Conservation (phyloP, 2,888 invertebrate species). For the Chirona hameri region DNA sequence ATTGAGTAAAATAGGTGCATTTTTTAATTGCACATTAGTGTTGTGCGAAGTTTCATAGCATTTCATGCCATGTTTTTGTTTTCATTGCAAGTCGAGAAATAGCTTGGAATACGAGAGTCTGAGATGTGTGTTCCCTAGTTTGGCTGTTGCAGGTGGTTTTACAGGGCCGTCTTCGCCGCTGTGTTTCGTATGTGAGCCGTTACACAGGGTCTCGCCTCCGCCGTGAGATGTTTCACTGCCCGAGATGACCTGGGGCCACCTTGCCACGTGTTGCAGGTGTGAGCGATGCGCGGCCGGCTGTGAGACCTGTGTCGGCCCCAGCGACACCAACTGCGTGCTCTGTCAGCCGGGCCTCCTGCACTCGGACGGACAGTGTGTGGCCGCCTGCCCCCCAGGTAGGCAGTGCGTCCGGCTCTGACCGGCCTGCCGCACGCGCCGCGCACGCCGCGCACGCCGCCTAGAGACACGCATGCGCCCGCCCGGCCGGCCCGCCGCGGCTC, state of each 20-base stretch:
- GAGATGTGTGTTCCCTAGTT: too few relatives aligned
- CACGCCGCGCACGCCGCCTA: background rate
- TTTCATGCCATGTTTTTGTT: too few relatives aligned
- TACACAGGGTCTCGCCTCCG: too few relatives aligned
- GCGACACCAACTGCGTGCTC: slow-evolving; percentile 38
- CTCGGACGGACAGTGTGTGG: slow-evolving; percentile 66
- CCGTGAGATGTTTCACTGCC: too few relatives aligned
- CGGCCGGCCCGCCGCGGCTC: background rate
- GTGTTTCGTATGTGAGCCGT: too few relatives aligned
- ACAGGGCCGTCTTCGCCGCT: too few relatives aligned
- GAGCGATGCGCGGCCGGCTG: slow-evolving; percentile 63
- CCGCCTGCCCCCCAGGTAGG: slow-evolving; percentile 62
- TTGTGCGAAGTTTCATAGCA: too few relatives aligned
- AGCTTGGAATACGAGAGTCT: too few relatives aligned
- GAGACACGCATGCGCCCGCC: background rate
- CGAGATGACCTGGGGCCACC: background rate
- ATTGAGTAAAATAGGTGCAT: too few relatives aligned
- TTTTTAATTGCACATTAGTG: too few relatives aligned
- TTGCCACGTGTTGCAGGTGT: slow-evolving; percentile 48
- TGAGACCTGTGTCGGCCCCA: slow-evolving; percentile 60
- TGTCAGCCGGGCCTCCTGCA: slow-evolving; percentile 35
- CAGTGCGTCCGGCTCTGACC: background rate
- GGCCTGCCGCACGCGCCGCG: background rate
- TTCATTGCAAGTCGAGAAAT: too few relatives aligned
- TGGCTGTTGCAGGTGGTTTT: too few relatives aligned